Percentiles rank a stretch among this genome's conserved stretches.
These are phyloP conservation scores for Boleophthalmus pectinirostris DNA, from an alignment of 2,113 vertebrate species.

Conservation along the genomic window DNA sequence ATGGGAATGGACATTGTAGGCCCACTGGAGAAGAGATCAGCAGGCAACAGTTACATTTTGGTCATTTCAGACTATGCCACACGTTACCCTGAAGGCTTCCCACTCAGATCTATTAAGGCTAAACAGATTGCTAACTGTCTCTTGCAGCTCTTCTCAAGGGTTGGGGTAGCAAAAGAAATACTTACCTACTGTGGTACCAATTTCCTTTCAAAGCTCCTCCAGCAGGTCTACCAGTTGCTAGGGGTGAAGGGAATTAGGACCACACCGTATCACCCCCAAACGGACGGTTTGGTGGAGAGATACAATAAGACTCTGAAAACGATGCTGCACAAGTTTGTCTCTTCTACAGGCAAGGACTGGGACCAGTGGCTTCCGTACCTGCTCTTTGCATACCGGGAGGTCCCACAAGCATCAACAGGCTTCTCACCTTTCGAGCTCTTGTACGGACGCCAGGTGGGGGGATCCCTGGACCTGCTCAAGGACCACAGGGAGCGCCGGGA, in stretches of 20 bases:
- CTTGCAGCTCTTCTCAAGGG: not conserved
- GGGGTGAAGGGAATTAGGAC: not conserved
- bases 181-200: not conserved
- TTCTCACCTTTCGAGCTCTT: too few species aligned
- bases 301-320: too few species aligned
- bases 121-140: not conserved
- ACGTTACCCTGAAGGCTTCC: not conserved
- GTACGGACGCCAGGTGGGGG: too few species aligned
- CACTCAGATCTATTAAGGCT: not conserved
- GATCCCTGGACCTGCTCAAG: too few species aligned
- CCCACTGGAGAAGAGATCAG: not conserved
- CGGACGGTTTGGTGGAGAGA: not conserved
- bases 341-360: too few species aligned
- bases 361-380: too few species aligned
- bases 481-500: too few species aligned
- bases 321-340: too few species aligned
- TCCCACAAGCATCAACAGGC: too few species aligned
- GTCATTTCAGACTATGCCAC: not conserved
- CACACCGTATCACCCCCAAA: not conserved
- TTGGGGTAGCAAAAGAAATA: not conserved
- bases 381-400: too few species aligned
- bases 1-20: too few species aligned
- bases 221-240: not conserved
- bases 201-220: not conserved
- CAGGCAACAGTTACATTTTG: not conserved